Conservation (phyloP, 2,797 vertebrate genomes). For the Ispidina lecontei region DNA sequence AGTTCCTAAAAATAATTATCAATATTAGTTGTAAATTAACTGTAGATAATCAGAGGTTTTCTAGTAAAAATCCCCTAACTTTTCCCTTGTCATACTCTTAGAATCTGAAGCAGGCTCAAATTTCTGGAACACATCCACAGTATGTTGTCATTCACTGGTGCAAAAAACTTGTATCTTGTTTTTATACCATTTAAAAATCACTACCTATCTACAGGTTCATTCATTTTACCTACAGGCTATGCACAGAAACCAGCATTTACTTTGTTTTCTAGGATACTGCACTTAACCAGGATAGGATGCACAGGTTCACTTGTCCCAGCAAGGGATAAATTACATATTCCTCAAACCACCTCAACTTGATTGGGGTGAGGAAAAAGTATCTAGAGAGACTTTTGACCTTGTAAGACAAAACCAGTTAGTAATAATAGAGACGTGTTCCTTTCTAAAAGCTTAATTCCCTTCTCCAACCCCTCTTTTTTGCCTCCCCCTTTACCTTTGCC, state of each 20-base stretch:
- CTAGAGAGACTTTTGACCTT: not conserved
- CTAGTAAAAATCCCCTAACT: not conserved
- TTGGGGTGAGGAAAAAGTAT: not conserved
- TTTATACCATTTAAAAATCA: not conserved
- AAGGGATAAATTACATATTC: rapidly evolving
- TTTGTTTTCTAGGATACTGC: not conserved
- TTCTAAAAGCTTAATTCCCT: not conserved
- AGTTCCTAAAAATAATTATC: not conserved
- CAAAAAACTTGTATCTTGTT: not conserved
- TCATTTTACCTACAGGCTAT: not conserved
- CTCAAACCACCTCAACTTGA: not conserved
- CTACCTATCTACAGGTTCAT: not conserved
- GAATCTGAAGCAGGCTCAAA: not conserved
- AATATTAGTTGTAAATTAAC: not conserved
- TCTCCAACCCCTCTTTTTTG: rapidly evolving
- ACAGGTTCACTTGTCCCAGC: not conserved
- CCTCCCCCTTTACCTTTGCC: not conserved
- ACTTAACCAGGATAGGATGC: rapidly evolving
- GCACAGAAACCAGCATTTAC: not conserved
- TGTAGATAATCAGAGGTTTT: not conserved
- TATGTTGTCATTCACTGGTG: not conserved
- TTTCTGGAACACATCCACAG: not conserved
- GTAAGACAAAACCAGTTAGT: rapidly evolving
- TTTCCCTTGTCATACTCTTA: not conserved
- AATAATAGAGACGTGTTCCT: not conserved